Conservation (phyloP, 2,113 vertebrate genomes). For the Piaya cayana region DNA sequence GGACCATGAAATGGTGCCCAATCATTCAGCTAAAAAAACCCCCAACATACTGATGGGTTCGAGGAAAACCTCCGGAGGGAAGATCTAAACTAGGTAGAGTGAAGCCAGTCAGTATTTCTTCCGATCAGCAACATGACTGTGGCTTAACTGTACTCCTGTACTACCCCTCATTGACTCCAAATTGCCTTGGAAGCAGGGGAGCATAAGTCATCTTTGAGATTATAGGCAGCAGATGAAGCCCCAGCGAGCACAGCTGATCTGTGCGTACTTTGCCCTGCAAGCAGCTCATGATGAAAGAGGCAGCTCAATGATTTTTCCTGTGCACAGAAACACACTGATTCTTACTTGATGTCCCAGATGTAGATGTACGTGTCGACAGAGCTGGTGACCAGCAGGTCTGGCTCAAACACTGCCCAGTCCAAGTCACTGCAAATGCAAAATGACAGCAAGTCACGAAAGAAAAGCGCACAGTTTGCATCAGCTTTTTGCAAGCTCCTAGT, state of each 20-base stretch:
- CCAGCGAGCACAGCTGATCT: neutral
- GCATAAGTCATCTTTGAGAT: neutral
- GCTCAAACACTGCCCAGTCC: conserved; percentile 97
- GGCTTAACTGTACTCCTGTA: neutral
- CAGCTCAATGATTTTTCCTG: neutral
- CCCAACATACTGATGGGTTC: neutral
- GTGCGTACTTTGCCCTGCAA: neutral
- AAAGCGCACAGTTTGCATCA: neutral
- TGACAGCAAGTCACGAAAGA: neutral
- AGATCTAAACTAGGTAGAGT: neutral
- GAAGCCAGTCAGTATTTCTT: neutral
- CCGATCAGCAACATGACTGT: neutral
- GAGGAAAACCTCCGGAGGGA: neutral
- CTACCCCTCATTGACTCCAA: neutral
- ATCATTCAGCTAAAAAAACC: neutral
- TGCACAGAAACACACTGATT: neutral
- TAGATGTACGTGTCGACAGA: conserved; percentile 99
- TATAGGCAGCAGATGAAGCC: neutral
- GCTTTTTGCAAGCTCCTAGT: neutral
- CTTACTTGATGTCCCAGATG: conserved; percentile 98
- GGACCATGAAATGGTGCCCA: neutral
- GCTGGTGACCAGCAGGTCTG: conserved; percentile 93
- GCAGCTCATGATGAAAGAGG: neutral
- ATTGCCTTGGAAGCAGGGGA: neutral
- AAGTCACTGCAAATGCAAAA: conserved; percentile 83